Base-by-base conservation (phyloP, 2,797 vertebrate species). In the Tauraco hartlaubi region DNA sequence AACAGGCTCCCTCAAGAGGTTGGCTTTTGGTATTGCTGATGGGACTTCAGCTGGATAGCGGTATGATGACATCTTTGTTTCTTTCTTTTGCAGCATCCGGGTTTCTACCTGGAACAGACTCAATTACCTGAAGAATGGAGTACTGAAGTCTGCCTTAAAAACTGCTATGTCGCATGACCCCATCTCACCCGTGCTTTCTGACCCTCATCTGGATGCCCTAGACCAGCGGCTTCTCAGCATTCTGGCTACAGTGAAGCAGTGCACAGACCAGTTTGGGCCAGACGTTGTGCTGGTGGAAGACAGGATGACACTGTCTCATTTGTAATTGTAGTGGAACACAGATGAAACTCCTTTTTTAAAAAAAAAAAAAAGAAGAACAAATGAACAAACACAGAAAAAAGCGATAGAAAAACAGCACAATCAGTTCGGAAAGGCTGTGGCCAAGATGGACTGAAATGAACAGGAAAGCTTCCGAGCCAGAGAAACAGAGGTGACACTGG, bases 81-180 rank as follows among this genome's bases (percentile, higher is more conserved):
- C 37, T 90, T 92, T 94, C 75, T 94, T 86, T 97, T 96, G 55
- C 98, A 99, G 99, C 98, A 97, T 99, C 41, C 98, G 99, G 5
- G 98, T 99, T 77, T 99, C 99, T 51, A 99, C 99, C 3, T 99
- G 99, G 99, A 99, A 99, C 97, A 98, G 99, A 68, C 94, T 99
- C 54, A 99, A 99, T 97, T 98, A 99, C 84, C 98, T 99, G 91
- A 99, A 98, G 96, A 97, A 98, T 1, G 99, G 99, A 55, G 98
- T 98, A 31, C 97, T 99, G 94, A 99, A 99, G 77, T 98, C 99
- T 77, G 98, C 98, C 33, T 98, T 99, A 98, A 98, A 98, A 11
- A 98, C 99, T 64, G 99, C 99, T 44, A 98, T 99, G 90, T 98
- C 94, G 1, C 99, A 99, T 2, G 99, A 99, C 97, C 99, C 99